These are phyloP conservation scores for Cricetomys ansorgei DNA, from an alignment of 2,113 vertebrate species.

Conservation along the genomic window DNA sequence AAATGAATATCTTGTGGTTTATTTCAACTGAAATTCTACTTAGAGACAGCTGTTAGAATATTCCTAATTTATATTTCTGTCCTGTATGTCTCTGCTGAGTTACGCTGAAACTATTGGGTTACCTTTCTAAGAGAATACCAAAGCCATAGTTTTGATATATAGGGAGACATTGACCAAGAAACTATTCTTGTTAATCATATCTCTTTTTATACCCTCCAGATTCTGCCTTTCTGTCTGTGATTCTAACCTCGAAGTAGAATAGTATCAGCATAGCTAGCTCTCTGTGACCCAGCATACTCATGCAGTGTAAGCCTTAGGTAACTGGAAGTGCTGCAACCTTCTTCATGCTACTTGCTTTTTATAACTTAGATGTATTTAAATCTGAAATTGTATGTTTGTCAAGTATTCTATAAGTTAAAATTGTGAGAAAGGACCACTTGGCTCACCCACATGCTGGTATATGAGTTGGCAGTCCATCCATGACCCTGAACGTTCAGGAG, in stretches of 20 bases:
- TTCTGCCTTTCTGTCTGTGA: slow-evolving; percentile 29
- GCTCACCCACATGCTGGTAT: neutral
- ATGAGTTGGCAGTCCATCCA: neutral
- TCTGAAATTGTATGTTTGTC: neutral
- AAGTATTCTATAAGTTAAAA: slow-evolving; percentile 40
- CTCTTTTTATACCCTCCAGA: neutral
- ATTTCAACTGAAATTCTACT: slow-evolving; percentile 12
- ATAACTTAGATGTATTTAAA: slow-evolving; percentile 51
- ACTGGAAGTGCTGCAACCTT: neutral
- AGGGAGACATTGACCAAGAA: slow-evolving; percentile 31
- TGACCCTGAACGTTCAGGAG: neutral
- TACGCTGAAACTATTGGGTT: slow-evolving; percentile 33
- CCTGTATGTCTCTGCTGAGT: neutral
- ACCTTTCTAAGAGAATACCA: neutral
- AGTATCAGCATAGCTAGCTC: neutral
- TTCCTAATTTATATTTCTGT: slow-evolving; percentile 23
- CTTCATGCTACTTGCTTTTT: neutral
- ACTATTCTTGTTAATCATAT: slow-evolving; percentile 46
- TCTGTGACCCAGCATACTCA: neutral
- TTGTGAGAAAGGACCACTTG: slow-evolving; percentile 30
- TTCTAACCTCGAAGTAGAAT: slow-evolving; percentile 28
- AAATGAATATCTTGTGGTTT: slow-evolving; percentile 1
- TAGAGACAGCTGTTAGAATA: slow-evolving; percentile 45
- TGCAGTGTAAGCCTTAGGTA: neutral
- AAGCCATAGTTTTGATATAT: neutral